These are phyloP conservation scores for Trisateles emortualis DNA, from an alignment of 2,888 invertebrate species.

Conservation along the genomic window DNA sequence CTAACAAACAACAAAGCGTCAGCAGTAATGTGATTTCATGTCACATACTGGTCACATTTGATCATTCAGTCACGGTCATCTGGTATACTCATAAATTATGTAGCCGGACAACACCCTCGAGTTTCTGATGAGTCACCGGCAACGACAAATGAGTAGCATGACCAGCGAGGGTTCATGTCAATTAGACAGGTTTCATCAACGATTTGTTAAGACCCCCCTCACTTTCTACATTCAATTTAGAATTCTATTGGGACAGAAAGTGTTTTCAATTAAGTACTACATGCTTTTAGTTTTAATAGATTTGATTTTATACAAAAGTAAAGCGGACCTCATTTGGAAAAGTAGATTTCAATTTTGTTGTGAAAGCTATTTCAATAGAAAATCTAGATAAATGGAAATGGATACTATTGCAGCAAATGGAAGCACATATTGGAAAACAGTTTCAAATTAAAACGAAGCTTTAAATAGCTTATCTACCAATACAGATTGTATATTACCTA, in stretches of 20 bases:
- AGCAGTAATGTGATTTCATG: background rate
- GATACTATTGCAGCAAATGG: constrained; percentile 1
- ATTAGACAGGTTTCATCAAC: constrained; percentile 61
- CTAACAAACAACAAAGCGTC: too few species aligned
- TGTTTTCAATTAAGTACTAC: constrained; percentile 34
- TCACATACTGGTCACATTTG: constrained; percentile 28
- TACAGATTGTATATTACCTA: constrained; percentile 1
- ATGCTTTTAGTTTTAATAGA: constrained; percentile 26
- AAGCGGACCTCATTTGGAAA: constrained; percentile 11
- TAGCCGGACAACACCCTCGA: constrained; percentile 58
- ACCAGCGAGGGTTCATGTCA: constrained; percentile 62
- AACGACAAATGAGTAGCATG: constrained; percentile 71
- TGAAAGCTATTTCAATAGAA: background rate
- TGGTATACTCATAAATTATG: constrained; percentile 63
- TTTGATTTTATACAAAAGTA: constrained; percentile 21
- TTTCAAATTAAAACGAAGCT: background rate
- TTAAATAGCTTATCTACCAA: background rate
- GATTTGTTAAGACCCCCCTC: constrained; percentile 49
- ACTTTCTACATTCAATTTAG: constrained; percentile 41
- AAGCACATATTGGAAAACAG: constrained; percentile 5
- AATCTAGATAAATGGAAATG: background rate
- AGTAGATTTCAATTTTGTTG: constrained; percentile 3
- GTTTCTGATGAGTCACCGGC: constrained; percentile 73
- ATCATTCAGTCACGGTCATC: constrained; percentile 61
- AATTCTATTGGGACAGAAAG: constrained; percentile 31